These are phyloP conservation scores for Popillia japonica DNA, from an alignment of 1,140 invertebrate genomes.

Conservation along the genomic window DNA sequence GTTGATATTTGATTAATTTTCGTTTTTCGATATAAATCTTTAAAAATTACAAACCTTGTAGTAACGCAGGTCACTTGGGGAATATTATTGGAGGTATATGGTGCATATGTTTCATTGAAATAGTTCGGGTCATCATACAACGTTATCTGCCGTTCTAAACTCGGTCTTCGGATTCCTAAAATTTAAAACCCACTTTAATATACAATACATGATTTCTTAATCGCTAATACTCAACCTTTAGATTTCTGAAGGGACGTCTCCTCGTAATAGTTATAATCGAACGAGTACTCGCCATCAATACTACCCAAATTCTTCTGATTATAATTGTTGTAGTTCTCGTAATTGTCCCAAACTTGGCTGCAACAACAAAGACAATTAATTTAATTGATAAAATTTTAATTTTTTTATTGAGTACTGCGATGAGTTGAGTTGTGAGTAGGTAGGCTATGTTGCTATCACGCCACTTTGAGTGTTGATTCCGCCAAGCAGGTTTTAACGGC, in stretches of 20 bases:
- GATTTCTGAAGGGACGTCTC: not conserved
- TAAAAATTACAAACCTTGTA: conserved; percentile 36
- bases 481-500: no score
- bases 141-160: conserved; percentile 81
- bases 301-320: conserved; percentile 32
- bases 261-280: conserved; percentile 32
- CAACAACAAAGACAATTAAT: no score
- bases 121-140: conserved; percentile 75
- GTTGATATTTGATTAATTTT: no score
- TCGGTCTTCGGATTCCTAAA: conserved; percentile 70
- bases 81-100: conserved; percentile 46
- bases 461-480: no score
- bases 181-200: conserved; percentile 35
- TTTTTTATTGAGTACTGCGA: not conserved
- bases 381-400: not conserved
- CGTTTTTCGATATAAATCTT: no score
- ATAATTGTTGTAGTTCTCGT: conserved; percentile 26
- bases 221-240: conserved; percentile 18
- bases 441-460: no score
- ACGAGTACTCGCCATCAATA: no score
- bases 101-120: conserved; percentile 50
- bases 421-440: not conserved
- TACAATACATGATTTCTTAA: no score
- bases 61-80: conserved; percentile 50
- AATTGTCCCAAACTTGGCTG: conserved; percentile 33